Evolutionary conservation across 2,888 invertebrate genomes (phyloP), one percentile per base, ranked within the genome.

Genomic region (Plagiodera versicolora): DNA sequence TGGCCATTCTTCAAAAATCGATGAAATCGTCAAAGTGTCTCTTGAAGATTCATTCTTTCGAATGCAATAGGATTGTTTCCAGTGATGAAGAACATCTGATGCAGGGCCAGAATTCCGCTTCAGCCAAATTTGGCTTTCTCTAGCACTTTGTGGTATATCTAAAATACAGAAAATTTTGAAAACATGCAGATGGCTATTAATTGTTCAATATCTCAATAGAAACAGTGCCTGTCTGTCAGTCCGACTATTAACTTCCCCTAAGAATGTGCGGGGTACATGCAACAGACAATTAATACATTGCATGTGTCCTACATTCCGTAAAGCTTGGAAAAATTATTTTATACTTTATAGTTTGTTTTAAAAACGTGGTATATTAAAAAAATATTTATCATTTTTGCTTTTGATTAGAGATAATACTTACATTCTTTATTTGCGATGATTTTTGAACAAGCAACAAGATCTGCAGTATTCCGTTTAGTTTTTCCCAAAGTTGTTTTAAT

Each of bases 181-280:
- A 39, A 39, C 3, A 39, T 39, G 39, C 39, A 39, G n/a, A 10
- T 39, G 3, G 4, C 16, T 14, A 2, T 39, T 8, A n/a, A 39
- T 4, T 39, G 39, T 39, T 39, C 39, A 6, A n/a, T 39, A 39
- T 39, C 39, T 39, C 4, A 39, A 39, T 39, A 6, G 39, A 8
- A 39, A 39, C 39, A 39, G 39, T 39, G 39, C 39, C 39, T 39
- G 39, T 39, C 39, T 39, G n/a, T 16, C 39, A 39, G 39, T 39
- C 39, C 10, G n/a, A 39, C 39, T 39, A 16, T 39, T 39, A 2
- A 39, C 24, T 6, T 24, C 24, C 6, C 24, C 24, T 24, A n/a
- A n/a, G n/a, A 6, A 24, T 24, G 6, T 24, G 24, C n/a, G n/a
- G n/a, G n/a, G n/a, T n/a, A 24, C 24, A 24, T 24, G 3, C 24